A percentile compares a stretch with the other conserved stretches of the same genome.
Conservation (phyloP, 2,113 vertebrate genomes). For the Rutilus rutilus region DNA sequence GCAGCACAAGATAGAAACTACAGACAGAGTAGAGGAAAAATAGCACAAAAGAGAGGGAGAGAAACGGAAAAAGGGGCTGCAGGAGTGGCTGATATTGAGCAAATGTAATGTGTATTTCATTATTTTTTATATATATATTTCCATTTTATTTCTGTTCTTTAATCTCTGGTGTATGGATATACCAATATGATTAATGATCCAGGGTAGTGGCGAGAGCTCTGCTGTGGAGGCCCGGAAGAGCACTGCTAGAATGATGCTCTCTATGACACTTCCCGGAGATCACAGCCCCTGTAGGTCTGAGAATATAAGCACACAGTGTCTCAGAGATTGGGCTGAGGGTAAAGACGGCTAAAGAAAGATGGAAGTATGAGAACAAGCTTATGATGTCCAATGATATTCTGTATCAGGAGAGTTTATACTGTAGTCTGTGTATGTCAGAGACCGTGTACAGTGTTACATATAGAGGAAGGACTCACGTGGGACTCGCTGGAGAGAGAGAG, state of each 20-base stretch:
- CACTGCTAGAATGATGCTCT: slow-evolving; percentile 1
- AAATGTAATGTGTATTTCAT: slow-evolving; percentile 49
- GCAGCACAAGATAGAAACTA: slow-evolving; percentile 67
- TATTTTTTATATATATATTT: slow-evolving; percentile 43
- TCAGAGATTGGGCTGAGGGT: not conserved
- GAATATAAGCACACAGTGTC: not conserved
- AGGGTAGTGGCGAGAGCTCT: not conserved
- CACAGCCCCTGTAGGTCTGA: slow-evolving; percentile 21
- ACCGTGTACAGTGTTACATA: not conserved
- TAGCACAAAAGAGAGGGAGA: not conserved
- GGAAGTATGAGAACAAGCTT: slow-evolving; percentile 13
- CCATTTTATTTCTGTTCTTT: slow-evolving; percentile 32
- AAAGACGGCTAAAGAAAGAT: slow-evolving; percentile 19
- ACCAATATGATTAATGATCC: slow-evolving; percentile 38
- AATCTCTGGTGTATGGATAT: slow-evolving; percentile 33
- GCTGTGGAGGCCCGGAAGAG: not conserved
- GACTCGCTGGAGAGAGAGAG: not conserved
- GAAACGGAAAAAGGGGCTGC: not conserved
- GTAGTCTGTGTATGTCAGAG: not conserved
- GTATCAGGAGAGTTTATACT: slow-evolving; percentile 21
- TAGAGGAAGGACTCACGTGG: slow-evolving; percentile 9
- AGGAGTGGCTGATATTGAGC: slow-evolving; percentile 20
- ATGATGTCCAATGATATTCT: slow-evolving; percentile 6
- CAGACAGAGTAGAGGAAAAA: slow-evolving; percentile 36
- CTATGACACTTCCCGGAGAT: slow-evolving; percentile 4